A percentile compares a stretch with the other conserved stretches of the same genome.
Evolutionary conservation across 1,140 invertebrate species (phyloP).

Genomic region (Harpegnathos saltator): DNA sequence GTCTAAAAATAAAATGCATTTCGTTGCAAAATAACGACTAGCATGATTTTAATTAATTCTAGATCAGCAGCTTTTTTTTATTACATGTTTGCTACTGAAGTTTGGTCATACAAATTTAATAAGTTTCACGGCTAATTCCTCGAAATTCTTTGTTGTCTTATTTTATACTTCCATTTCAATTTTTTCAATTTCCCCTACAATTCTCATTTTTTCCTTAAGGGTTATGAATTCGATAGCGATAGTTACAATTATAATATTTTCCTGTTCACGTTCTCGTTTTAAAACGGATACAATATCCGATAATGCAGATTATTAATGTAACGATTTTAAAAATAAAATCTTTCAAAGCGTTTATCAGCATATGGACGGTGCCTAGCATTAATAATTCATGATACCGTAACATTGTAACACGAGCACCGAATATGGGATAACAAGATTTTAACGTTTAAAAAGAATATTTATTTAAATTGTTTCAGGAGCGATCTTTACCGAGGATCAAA

Average conservation of each 20-base stretch:
- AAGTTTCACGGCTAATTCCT: too few relatives aligned
- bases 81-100: too few relatives aligned
- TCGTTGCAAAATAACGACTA: background rate
- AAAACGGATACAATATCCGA: background rate
- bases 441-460: slow-evolving; percentile 25
- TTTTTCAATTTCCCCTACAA: too few relatives aligned
- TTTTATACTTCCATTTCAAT: too few relatives aligned
- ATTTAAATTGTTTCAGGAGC: slow-evolving; percentile 89
- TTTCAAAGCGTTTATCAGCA: background rate
- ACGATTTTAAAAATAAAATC: background rate
- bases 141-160: too few relatives aligned
- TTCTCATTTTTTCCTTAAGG: too few relatives aligned
- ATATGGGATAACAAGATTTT: slow-evolving; percentile 11
- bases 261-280: background rate
- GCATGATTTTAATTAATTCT: slow-evolving; percentile 8
- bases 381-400: slow-evolving; percentile 36
- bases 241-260: background rate
- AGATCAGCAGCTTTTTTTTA: too few relatives aligned
- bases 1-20: background rate
- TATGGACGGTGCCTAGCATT: background rate
- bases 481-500: slow-evolving; percentile 96
- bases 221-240: too few relatives aligned
- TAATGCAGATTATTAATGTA: background rate
- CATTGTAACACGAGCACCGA: background rate
- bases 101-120: too few relatives aligned